Conservation (phyloP, 1,140 invertebrate genomes). For the Oncopodura yosiiana region DNA sequence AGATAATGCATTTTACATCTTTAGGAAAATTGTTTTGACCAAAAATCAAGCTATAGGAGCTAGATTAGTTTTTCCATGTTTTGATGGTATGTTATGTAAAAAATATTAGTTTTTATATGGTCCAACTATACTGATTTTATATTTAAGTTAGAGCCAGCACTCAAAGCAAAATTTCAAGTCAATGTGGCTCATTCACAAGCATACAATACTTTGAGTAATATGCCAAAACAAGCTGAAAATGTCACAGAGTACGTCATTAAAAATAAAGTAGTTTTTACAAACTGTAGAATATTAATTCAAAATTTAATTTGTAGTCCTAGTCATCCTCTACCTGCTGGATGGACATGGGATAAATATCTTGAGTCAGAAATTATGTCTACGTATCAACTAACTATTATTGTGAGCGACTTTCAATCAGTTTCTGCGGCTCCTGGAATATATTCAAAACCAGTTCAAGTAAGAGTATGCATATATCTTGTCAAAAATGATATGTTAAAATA, state of each 20-base stretch:
- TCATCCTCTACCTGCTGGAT: no score
- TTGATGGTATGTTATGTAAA: no score
- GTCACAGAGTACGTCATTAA: no score
- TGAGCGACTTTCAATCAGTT: constrained; percentile 15
- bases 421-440: constrained; percentile 2
- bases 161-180: constrained; percentile 62
- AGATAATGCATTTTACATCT: no score
- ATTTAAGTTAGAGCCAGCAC: constrained; percentile 72
- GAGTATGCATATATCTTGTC: no score
- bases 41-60: constrained; percentile 42
- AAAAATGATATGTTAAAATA: no score
- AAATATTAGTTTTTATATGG: no score
- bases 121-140: no score
- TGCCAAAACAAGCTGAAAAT: no score
- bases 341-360: constrained; percentile 20
- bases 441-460: constrained; percentile 1
- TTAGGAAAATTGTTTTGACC: constrained; percentile 14
- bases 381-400: constrained; percentile 20
- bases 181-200: constrained; percentile 44
- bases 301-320: no score
- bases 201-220: constrained; percentile 44
- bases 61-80: constrained; percentile 77
- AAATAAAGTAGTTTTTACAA: no score
- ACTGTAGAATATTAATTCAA: no score
- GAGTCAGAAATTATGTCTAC: constrained; percentile 15